These are phyloP conservation scores for Cygnus olor DNA, from an alignment of 2,797 vertebrate species.

Conservation along the genomic window DNA sequence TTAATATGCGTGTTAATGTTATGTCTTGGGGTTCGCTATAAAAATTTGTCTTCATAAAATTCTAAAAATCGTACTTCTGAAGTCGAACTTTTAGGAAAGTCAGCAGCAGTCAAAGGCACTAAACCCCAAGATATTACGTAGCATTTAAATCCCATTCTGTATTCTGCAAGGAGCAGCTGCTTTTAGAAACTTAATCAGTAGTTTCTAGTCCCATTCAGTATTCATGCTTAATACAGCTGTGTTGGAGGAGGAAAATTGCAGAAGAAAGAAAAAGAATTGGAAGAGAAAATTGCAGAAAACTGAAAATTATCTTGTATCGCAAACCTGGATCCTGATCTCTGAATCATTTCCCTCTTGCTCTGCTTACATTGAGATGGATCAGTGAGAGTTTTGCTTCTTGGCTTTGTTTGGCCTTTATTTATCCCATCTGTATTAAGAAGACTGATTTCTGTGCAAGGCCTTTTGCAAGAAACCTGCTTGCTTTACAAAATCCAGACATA, in stretches of 20 bases:
- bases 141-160: no score
- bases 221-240: not conserved
- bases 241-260: not conserved
- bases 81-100: not conserved
- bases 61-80: not conserved
- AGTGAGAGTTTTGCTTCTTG: not conserved
- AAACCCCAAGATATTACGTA: fast-evolving
- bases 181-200: not conserved
- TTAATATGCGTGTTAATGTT: not conserved
- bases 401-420: not conserved
- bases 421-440: not conserved
- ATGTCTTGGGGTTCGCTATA: fast-evolving
- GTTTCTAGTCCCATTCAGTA: not conserved
- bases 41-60: not conserved
- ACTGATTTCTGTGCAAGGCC: not conserved
- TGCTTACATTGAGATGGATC: not conserved
- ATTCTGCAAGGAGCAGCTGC: not conserved
- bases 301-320: not conserved
- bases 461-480: not conserved
- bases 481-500: not conserved
- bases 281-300: not conserved
- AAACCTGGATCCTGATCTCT: not conserved
- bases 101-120: not conserved
- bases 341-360: not conserved
- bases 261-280: not conserved